Evolutionary conservation across 2,888 invertebrate genomes (phyloP), one percentile per base, ranked within the genome.

Genomic region (Philhelius pedissequus): DNA sequence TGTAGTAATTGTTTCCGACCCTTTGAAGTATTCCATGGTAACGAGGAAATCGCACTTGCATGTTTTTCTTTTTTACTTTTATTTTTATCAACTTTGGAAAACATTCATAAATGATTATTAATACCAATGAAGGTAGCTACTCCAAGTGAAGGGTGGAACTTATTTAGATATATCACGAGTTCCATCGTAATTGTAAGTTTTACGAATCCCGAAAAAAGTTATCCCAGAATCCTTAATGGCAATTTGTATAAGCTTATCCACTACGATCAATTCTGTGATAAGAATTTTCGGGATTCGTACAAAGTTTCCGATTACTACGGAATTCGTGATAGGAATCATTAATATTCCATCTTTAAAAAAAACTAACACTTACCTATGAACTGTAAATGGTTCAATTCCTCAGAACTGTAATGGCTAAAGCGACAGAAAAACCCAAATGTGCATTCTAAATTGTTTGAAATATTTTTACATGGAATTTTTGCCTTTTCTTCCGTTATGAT

Each of bases 391-490:
- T 50, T 25, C n/a, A 87, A 56, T 30, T 87, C 52, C 0, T 76
- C 70, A 0, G 60, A 22, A 6, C 54, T 66, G 22, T 86, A 87
- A 30, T 87, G 87, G 50, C 86, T 86, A 20, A 71, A 87, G 7
- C 62, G 86, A 22, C 87, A 87, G 43, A 45, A 73, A 18, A 32
- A 40, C 3, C 86, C 86, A 68, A 86, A 87, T 0, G 73, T 64
- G 35, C 87, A 87, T 11, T 69, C 64, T 13, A 66, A n/a, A 13
- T 77, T 77, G 43, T 45, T 73, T 32, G 20, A 40, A 58, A 77
- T 77, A 18, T 69, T 73, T n/a, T 69, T 73, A 20, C 87, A 87
- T 25, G 84, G 86, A 13, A 68, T 70, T 78, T 88, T 88, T 0
- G 48, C 45, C 0, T 25, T 20, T 83, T 88, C 87, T 27, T 87